Evolutionary conservation across 2,113 vertebrate species (phyloP), one percentile per base, ranked within the genome.

Genomic region (Brienomyrus longianalis): DNA sequence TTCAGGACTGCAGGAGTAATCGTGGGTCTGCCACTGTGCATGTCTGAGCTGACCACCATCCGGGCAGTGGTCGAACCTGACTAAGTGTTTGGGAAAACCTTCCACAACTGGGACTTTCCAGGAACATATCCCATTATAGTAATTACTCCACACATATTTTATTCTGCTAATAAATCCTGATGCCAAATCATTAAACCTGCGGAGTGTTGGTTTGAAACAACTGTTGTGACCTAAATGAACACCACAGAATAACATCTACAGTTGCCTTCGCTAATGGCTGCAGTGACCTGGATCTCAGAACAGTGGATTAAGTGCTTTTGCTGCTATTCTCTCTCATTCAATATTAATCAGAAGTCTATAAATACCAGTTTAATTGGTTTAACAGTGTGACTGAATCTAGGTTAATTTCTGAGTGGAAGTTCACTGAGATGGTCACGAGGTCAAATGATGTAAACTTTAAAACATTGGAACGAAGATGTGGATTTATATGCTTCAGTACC

Each of bases 131-230:
- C 17, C 4, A 11, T 59, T 45, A 43, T 39, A 88, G 52, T 66
- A 45, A 21, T 88, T 88, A 88, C 54, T 88, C 35, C 54, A 35
- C 31, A 87, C n/a, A 87, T 27, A 31, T 35, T 87, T 88, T 62
- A 43, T 45, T 88, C 54, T 45, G 19, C 35, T 62, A n/a, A 35
- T 23, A 88, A 88, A 88, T 54, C 51, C 47, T 52, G 11, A 54
- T 86, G 50, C 84, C 84, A 56, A 8, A 56, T 56, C 51, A 27
- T 87, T 54, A 35, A 87, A 52, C 17, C 50, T 31, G 8, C 27
- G n/a, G 9, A 17, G 51, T 50, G 13, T 27, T 35, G 50, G 85
- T 31, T 87, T 50, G n/a, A 50, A 51, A n/a, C 45, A 51, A 52
- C 21, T 21, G 13, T 59, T 87, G 19, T 70, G 52, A 21, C 31